A percentile compares a stretch with the other conserved stretches of the same genome.
phyloP scores from a whole-genome alignment of 1,140 invertebrate species.

The Cecropterus lyciades region DNA sequence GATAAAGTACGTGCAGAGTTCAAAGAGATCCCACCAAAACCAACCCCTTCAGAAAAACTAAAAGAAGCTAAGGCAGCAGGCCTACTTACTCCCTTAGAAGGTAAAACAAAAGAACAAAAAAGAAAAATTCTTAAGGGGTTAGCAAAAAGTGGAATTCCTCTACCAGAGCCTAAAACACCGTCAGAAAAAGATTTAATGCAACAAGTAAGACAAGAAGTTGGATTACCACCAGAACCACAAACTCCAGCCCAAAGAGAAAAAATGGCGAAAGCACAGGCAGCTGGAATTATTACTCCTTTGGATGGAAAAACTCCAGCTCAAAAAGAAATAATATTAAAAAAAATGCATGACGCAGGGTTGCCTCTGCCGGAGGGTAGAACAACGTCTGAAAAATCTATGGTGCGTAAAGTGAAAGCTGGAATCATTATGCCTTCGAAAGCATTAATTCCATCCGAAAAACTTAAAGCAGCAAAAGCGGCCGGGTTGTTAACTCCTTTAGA shows the following conservation, averaged over 20 bases:
- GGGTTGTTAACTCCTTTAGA: conserved; percentile 35
- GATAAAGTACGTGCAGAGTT: conserved; percentile 45
- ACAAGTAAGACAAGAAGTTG: too few species aligned
- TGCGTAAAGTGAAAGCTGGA: conserved; percentile 38
- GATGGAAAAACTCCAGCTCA: too few species aligned
- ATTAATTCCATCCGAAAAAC: conserved; percentile 8
- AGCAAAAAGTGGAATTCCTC: too few species aligned
- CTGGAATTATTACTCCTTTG: too few species aligned
- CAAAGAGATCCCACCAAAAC: conserved; percentile 40
- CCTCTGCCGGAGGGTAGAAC: conserved; percentile 41
- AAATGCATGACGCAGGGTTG: conserved; percentile 29
- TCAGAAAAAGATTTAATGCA: too few species aligned
- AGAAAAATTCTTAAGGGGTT: too few species aligned
- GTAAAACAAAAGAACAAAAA: conserved; percentile 23
- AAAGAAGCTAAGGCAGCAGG: conserved; percentile 47
- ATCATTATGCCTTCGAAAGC: neutral
- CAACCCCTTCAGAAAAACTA: conserved; percentile 41
- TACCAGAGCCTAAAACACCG: too few species aligned
- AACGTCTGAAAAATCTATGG: conserved; percentile 49
- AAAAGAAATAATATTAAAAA: neutral
- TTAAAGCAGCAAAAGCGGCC: neutral
- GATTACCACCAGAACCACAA: too few species aligned
- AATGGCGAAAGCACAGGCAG: too few species aligned
- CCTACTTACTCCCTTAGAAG: conserved; percentile 40
- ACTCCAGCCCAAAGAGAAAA: too few species aligned